phyloP scores from a whole-genome alignment of 2,113 vertebrate species.

The Cacatua alba region DNA sequence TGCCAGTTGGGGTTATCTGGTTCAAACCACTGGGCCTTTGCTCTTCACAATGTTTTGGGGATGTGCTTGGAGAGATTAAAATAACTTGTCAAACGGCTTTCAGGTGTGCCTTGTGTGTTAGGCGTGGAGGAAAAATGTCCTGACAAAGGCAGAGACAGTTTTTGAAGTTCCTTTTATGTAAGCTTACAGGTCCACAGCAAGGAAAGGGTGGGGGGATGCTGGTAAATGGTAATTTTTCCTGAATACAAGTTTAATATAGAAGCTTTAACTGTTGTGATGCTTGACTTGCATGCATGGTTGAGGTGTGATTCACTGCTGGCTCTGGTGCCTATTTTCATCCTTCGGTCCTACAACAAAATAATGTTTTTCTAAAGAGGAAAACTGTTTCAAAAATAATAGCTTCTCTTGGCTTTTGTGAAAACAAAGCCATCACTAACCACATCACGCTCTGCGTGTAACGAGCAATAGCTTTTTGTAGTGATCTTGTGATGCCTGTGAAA shows the following conservation, averaged over 20 bases:
- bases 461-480: not conserved
- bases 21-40: not conserved
- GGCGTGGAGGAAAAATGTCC: conserved; percentile 43
- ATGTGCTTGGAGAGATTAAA: conserved; percentile 44
- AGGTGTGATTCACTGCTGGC: conserved; percentile 1
- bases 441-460: not conserved
- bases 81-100: conserved; percentile 57
- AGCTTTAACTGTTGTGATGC: not conserved
- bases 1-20: not conserved
- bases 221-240: conserved; percentile 4
- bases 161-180: conserved; percentile 60
- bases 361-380: conserved; percentile 24
- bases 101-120: conserved; percentile 31
- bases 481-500: not conserved
- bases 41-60: not conserved
- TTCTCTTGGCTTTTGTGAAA: not conserved
- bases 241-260: not conserved
- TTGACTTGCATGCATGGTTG: not conserved
- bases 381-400: conserved; percentile 9
- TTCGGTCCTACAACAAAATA: not conserved
- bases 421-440: conserved; percentile 3
- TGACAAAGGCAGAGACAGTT: conserved; percentile 45
- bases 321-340: not conserved
- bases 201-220: not conserved
- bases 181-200: not conserved